phyloP scores from a whole-genome alignment of 2,888 invertebrate species.

The Tetheella fluctuosa region DNA sequence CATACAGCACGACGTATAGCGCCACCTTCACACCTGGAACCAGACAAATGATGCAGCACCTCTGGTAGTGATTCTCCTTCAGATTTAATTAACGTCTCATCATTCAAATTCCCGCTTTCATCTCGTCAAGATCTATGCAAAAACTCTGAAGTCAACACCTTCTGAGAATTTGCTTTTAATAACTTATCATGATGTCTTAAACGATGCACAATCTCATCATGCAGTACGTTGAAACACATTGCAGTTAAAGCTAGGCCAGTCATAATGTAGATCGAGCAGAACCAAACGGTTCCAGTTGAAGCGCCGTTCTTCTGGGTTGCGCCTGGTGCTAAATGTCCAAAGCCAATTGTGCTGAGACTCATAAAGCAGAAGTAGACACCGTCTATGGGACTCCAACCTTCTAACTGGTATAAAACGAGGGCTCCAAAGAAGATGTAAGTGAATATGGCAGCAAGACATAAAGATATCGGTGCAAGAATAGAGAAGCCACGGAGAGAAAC shows the following conservation, averaged over 20 bases:
- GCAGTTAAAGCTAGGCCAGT: slow-evolving; percentile 94
- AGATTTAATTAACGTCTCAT: slow-evolving; percentile 72
- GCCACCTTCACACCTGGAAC: slow-evolving; percentile 64
- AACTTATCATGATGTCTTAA: slow-evolving; percentile 85
- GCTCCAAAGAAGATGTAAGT: slow-evolving; percentile 96
- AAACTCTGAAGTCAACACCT: slow-evolving; percentile 73
- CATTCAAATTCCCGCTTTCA: slow-evolving; percentile 70
- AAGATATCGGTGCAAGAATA: slow-evolving; percentile 93
- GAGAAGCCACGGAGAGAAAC: slow-evolving; percentile 88
- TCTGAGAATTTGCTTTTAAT: slow-evolving; percentile 66
- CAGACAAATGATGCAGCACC: slow-evolving; percentile 75
- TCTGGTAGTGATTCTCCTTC: slow-evolving; percentile 77
- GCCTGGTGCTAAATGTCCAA: slow-evolving; percentile 93
- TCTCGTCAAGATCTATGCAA: slow-evolving; percentile 80
- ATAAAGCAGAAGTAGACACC: slow-evolving; percentile 98
- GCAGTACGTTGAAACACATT: slow-evolving; percentile 95
- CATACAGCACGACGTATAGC: slow-evolving; percentile 72
- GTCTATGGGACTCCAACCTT: slow-evolving; percentile 96
- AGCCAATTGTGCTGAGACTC: slow-evolving; percentile 96
- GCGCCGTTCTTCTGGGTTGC: slow-evolving; percentile 78
- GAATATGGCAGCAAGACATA: slow-evolving; percentile 95
- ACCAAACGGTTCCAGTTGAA: slow-evolving; percentile 90
- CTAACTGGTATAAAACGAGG: slow-evolving; percentile 93
- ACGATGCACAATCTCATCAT: slow-evolving; percentile 94
- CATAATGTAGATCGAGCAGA: slow-evolving; percentile 95